Percentiles rank a stretch among this genome's conserved stretches.
Conservation (phyloP, 2,888 invertebrate species). For the Nemapogon koenigi region DNA sequence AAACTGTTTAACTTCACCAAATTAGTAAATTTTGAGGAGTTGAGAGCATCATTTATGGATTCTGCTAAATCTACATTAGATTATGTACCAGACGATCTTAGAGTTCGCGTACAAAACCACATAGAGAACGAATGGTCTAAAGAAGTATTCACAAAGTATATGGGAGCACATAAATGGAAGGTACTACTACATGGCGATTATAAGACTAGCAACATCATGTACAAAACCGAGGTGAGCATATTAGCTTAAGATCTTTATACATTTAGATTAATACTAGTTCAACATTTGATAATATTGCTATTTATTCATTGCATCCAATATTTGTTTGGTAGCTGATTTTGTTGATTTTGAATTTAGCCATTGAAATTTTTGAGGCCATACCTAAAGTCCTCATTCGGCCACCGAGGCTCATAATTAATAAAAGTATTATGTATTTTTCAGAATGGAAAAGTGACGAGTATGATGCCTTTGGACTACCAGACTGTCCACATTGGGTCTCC, state of each 20-base stretch:
- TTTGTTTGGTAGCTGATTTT: too few relatives aligned
- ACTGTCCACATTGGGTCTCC: slow-evolving; percentile 11
- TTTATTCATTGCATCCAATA: too few relatives aligned
- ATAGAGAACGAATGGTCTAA: neutral
- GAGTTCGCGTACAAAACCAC: neutral
- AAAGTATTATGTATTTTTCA: too few relatives aligned
- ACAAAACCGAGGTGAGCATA: slow-evolving; percentile 2
- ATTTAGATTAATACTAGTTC: too few relatives aligned
- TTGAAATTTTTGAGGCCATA: too few relatives aligned
- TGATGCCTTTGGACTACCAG: slow-evolving; percentile 15
- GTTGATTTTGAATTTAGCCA: too few relatives aligned
- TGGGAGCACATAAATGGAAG: slow-evolving; percentile 16
- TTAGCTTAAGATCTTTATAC: neutral
- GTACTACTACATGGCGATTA: slow-evolving; percentile 22
- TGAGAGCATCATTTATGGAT: neutral
- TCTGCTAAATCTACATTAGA: neutral
- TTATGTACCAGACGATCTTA: neutral
- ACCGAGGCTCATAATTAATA: too few relatives aligned
- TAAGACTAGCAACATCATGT: slow-evolving; percentile 29
- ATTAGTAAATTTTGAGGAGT: too few relatives aligned
- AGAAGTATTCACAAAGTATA: slow-evolving; percentile 16
- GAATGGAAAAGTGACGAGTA: slow-evolving; percentile 11
- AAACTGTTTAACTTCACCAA: too few relatives aligned
- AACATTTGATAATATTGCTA: too few relatives aligned
- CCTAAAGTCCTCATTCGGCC: too few relatives aligned